phyloP scores from a whole-genome alignment of 2,888 invertebrate species.

The Patella depressa region DNA sequence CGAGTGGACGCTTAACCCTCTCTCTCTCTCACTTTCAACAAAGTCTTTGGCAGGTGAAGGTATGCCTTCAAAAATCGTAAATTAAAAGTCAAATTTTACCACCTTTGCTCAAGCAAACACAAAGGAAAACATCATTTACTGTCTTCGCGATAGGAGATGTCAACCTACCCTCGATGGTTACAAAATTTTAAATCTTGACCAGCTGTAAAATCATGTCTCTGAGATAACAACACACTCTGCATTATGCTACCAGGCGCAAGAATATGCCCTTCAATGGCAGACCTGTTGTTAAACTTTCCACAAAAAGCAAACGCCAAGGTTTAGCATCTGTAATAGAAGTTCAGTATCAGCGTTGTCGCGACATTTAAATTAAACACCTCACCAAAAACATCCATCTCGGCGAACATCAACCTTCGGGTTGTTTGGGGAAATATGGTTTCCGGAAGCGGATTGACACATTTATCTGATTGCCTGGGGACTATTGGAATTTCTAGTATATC shows the following conservation, averaged over 20 bases:
- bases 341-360: slow-evolving; percentile 10
- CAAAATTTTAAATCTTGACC: background rate
- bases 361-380: slow-evolving; percentile 9
- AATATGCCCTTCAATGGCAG: background rate
- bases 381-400: background rate
- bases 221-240: background rate
- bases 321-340: background rate
- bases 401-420: slow-evolving; percentile 31
- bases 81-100: no score
- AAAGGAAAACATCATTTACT: background rate
- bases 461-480: slow-evolving; percentile 31
- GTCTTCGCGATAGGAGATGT: background rate
- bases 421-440: slow-evolving; percentile 33
- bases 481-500: slow-evolving; percentile 28
- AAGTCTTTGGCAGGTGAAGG: no score
- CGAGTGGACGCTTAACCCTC: no score
- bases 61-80: no score
- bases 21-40: no score
- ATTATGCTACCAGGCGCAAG: background rate
- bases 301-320: background rate
- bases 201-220: background rate
- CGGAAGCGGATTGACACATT: slow-evolving; percentile 29
- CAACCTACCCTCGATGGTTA: background rate
- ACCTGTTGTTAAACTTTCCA: background rate
- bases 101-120: background rate